Conservation (phyloP, 2,888 invertebrate species). For the Sialis fuliginosa region DNA sequence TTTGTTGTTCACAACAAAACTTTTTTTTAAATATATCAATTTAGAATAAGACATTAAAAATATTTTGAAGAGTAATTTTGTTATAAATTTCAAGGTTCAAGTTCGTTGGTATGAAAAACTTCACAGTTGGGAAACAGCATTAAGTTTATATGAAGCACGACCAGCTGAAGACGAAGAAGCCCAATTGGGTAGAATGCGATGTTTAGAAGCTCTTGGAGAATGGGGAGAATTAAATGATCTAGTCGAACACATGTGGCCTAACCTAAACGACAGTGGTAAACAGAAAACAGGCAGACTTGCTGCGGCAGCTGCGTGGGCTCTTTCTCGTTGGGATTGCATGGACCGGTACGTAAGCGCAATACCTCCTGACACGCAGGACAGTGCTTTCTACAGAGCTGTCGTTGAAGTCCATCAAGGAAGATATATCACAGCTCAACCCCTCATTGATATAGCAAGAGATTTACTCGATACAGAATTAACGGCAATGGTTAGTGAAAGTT, state of each 20-base stretch:
- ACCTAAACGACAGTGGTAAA: conserved; percentile 36
- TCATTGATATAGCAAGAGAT: conserved; percentile 85
- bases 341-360: conserved; percentile 70
- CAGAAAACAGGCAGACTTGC: conserved; percentile 75
- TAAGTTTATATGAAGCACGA: conserved; percentile 69
- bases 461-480: conserved; percentile 91
- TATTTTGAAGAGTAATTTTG: too few species aligned
- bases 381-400: conserved; percentile 89
- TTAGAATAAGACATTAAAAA: not conserved
- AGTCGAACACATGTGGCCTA: conserved; percentile 62
- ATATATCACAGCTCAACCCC: conserved; percentile 45
- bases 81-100: conserved; percentile 30
- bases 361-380: conserved; percentile 86
- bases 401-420: conserved; percentile 71
- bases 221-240: conserved; percentile 78
- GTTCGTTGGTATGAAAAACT: conserved; percentile 98
- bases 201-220: conserved; percentile 88
- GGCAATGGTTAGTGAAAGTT: conserved; percentile 91
- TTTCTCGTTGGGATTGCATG: conserved; percentile 89
- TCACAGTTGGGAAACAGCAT: conserved; percentile 96
- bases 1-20: not conserved
- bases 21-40: too few species aligned
- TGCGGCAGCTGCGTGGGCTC: conserved; percentile 90
- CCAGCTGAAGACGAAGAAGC: conserved; percentile 36
- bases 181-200: conserved; percentile 71